Base-by-base conservation (phyloP, 2,888 invertebrate species). In the Apocheima hispidaria region DNA sequence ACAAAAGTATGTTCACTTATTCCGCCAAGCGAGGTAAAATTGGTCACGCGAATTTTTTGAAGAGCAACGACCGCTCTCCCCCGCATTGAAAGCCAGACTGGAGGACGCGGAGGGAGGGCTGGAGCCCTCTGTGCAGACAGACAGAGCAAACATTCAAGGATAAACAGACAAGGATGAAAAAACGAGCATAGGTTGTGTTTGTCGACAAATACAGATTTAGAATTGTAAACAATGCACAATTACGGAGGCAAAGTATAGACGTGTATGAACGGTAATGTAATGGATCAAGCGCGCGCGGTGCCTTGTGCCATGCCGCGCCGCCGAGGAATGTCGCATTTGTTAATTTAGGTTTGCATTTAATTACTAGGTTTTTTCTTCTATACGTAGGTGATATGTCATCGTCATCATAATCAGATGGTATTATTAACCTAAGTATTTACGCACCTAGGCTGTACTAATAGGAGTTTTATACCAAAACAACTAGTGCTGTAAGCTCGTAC, bases 81-180 rank as follows among this genome's bases (percentile, higher is more conserved):
- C 76, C 81, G 81, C 79, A 77, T 81, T 84, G 86, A 84, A 84
- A 84, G 86, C 81, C 83, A 78, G 87, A 92, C 92, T 92, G 87
- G 75, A 81, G 75, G 68, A 63, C 50, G 66, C 63, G 66, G 79
- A 72, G 71, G 80, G 75, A 76, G 72, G 77, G 46, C 18, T 20
- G 30, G 18, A 73, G 51, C 46, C 63, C 66, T 65, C 78, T 75
- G 48, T 40, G 41, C 59, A 60, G 79, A 69, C 86, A 87, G 71
- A 61, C 48, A 88, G 87, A 87, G 77, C 80, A 87, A 83, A 83
- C 77, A 82, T 78, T 78, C 73, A 69, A 73, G 69, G 74, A 76
- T 77, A 80, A 82, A 83, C 81, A 83, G 81, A 79, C 74, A 73
- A 66, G 77, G 70, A 75, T 75, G 71, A 76, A 73, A 77, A 82